These are phyloP conservation scores for Aurelia aurita complex sp. Pacific DNA, from an alignment of 30 jellyfish, hydroid and myxozoan species.

Conservation along the genomic window DNA sequence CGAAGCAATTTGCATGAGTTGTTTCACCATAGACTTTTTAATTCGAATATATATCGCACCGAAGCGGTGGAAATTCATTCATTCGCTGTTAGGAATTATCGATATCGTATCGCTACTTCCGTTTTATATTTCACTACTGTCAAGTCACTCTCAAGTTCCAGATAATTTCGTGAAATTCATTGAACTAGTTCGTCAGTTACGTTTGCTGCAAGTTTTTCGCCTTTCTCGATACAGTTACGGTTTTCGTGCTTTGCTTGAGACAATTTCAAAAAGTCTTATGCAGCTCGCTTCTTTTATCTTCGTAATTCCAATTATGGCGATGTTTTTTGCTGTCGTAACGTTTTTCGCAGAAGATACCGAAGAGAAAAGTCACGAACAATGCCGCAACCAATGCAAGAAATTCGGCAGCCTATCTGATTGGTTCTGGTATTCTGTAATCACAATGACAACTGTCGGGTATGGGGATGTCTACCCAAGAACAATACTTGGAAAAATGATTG, in stretches of 20 bases:
- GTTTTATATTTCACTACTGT: constrained; percentile 15
- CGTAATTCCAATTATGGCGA: constrained; percentile 42
- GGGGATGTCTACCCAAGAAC: constrained; percentile 90
- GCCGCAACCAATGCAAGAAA: neutral
- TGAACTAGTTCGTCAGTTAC: constrained; percentile 21
- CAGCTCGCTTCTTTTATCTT: constrained; percentile 39
- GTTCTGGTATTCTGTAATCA: constrained; percentile 80
- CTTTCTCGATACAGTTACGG: constrained; percentile 70
- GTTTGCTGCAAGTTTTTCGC: constrained; percentile 75
- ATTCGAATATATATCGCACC: constrained; percentile 40
- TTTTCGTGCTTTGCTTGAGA: constrained; percentile 48
- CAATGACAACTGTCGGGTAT: constrained; percentile 88
- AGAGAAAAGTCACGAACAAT: neutral
- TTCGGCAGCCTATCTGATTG: constrained; percentile 66
- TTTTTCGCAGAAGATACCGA: constrained; percentile 44
- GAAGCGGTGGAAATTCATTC: constrained; percentile 10
- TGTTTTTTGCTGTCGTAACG: constrained; percentile 64
- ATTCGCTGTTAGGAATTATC: constrained; percentile 53
- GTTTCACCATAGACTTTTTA: constrained; percentile 45
- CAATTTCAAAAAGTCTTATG: constrained; percentile 34
- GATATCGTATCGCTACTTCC: constrained; percentile 55
- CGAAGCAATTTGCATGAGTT: constrained; percentile 39
- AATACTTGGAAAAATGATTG: constrained; percentile 66
- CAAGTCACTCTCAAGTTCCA: neutral
- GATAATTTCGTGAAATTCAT: too few species aligned